These are phyloP conservation scores for Pionites leucogaster DNA, from an alignment of 2,113 vertebrate genomes.

Conservation along the genomic window DNA sequence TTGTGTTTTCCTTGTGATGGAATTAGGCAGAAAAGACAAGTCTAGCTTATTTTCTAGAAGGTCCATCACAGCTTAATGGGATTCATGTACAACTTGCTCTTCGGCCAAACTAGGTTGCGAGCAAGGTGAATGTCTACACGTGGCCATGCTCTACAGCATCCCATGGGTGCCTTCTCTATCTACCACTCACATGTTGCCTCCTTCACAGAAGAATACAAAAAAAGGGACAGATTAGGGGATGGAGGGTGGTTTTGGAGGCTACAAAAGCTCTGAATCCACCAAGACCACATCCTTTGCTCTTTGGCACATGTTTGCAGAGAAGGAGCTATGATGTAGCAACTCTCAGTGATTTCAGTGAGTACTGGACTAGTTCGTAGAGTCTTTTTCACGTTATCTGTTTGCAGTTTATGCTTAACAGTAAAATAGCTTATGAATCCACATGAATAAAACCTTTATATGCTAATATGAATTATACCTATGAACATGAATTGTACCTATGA, in stretches of 20 bases:
- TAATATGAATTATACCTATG: neutral
- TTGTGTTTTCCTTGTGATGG: neutral
- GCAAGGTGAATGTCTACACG: no score
- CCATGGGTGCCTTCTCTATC: neutral
- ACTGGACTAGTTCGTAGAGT: neutral
- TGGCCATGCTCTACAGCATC: neutral
- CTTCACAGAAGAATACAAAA: neutral
- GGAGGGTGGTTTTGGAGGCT: neutral
- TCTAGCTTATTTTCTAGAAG: neutral
- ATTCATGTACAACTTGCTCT: neutral
- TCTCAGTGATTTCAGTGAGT: neutral
- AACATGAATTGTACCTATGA: neutral
- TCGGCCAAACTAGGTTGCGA: neutral
- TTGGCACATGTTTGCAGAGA: neutral
- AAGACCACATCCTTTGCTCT: neutral
- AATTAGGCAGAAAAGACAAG: neutral
- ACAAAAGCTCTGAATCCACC: neutral
- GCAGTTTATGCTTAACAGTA: neutral
- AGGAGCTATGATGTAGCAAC: neutral
- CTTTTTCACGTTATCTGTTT: neutral
- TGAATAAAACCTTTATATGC: neutral
- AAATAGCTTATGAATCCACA: neutral
- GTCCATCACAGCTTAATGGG: neutral
- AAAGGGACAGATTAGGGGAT: fast-evolving
- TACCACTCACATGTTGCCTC: neutral